Conservation (phyloP, 2,888 invertebrate species). For the Melanargia galathea region DNA sequence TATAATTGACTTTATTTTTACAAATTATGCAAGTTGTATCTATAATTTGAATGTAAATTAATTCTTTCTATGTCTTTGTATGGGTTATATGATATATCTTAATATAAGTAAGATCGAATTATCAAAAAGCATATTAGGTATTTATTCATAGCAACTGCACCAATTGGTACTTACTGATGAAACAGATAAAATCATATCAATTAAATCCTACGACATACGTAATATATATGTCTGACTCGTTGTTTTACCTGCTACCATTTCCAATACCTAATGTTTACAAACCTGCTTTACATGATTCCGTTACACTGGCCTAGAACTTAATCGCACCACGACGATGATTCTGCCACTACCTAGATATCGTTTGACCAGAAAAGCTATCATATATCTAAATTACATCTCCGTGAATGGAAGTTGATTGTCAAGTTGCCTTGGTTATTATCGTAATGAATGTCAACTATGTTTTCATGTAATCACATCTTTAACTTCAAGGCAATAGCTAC, state of each 20-base stretch:
- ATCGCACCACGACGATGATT: slow-evolving; percentile 31
- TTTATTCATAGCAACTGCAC: no score
- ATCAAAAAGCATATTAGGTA: no score
- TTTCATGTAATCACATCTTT: slow-evolving; percentile 1
- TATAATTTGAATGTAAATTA: no score
- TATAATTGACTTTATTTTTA: no score
- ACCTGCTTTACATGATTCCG: slow-evolving; percentile 14
- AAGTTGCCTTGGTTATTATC: slow-evolving; percentile 22
- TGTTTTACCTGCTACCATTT: neutral
- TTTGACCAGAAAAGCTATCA: slow-evolving; percentile 30
- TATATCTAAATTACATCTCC: slow-evolving; percentile 28
- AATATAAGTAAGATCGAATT: no score
- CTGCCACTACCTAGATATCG: slow-evolving; percentile 30
- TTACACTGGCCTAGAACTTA: slow-evolving; percentile 36
- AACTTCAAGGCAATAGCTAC: neutral
- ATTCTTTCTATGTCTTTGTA: no score
- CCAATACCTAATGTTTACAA: neutral
- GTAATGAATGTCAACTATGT: slow-evolving; percentile 15
- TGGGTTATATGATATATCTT: no score
- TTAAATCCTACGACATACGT: no score
- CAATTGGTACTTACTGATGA: no score
- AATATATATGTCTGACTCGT: no score
- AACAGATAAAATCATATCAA: no score
- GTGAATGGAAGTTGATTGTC: slow-evolving; percentile 24
- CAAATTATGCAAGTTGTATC: no score